Evolutionary conservation across 2,797 vertebrate species (phyloP), one percentile per base, ranked within the genome.

Genomic region (Euphonia xanthogaster): DNA sequence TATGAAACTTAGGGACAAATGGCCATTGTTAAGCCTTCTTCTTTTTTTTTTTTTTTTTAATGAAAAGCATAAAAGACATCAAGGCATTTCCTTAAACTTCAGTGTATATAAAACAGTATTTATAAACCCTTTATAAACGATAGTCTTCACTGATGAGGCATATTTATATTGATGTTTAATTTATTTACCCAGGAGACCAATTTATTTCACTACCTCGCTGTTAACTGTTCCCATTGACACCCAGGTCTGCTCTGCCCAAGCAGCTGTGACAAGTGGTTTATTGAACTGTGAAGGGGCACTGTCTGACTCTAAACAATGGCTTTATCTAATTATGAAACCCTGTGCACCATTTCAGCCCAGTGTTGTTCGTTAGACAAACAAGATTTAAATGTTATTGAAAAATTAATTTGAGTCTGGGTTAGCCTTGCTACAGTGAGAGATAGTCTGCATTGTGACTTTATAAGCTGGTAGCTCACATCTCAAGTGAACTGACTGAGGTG

Each of bases 131-230:
- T 96, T 97, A 90, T 93, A 97, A 97, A 98, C 98, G 98, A 97
- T 97, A 97, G 96, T 97, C 95, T 97, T 96, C 87, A 96, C 97
- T 96, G 97, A 97, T 97, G 96, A 98, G 95, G 94, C 97, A 93
- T 97, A 96, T 95, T 97, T 96, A 88, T 95, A 95, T 93, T 97
- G 97, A 95, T 96, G 95, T 94, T 97, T 97, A 96, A 96, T 98
- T 98, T 98, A 97, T 98, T 98, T 98, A 98, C 98, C 97, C 98
- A 88, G 96, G 98, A 98, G 98, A 98, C 98, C 98, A 98, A 98
- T 98, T 99, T 98, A 98, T 98, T 98, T 98, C 14, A 39, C 96
- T 98, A 76, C 96, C 97, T 98, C 84, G 13, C 89, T 96, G 94
- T 97, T 98, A 97, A 98, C 97, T 97, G 97, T 98, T 98, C 98